Evolutionary conservation across 2,113 vertebrate genomes (phyloP).

Genomic region (human): GRCh38 chr1:84781501-84782000

Average conservation of each 20-base stretch:
- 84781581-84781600: background rate
- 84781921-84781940: background rate
- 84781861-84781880: background rate
- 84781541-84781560: background rate
- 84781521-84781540: background rate
- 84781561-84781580: background rate
- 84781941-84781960: background rate
- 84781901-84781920: background rate
- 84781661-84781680: background rate
- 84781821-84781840: background rate
- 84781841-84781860: background rate
- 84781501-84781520: background rate
- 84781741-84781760: background rate
- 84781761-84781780: background rate
- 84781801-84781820: background rate
- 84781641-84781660: too few relatives aligned
- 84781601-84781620: background rate
- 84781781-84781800: background rate
- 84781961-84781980: background rate
- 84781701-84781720: background rate
- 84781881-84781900: background rate
- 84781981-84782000: background rate
- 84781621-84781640: too few relatives aligned
- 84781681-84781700: background rate
- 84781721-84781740: background rate